Percentiles rank a stretch among this genome's conserved stretches.
phyloP scores from a whole-genome alignment of 2,888 invertebrate species.

The Acanthococcus lagerstroemiae region DNA sequence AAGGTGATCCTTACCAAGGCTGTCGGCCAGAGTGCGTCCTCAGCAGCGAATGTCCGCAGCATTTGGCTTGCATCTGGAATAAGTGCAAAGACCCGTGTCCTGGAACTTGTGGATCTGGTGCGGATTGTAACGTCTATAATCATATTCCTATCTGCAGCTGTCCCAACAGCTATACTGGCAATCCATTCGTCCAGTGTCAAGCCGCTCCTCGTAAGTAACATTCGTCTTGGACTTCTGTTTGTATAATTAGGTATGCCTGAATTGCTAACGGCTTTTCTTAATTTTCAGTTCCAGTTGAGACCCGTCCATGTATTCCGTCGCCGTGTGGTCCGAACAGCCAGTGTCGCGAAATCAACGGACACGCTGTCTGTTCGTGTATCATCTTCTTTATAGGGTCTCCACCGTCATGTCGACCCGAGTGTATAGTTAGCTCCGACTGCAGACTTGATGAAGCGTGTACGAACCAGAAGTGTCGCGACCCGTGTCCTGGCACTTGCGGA shows the following conservation, averaged over 20 bases:
- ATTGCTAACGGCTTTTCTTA: no score
- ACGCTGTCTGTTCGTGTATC: slow-evolving; percentile 47
- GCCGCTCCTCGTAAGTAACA: slow-evolving; percentile 36
- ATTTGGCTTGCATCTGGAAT: slow-evolving; percentile 62
- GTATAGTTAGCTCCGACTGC: slow-evolving; percentile 49
- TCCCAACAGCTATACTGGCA: slow-evolving; percentile 53
- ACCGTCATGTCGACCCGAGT: slow-evolving; percentile 51
- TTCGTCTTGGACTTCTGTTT: not conserved
- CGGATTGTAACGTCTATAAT: slow-evolving; percentile 62
- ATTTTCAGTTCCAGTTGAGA: slow-evolving; percentile 49
- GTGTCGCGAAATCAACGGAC: slow-evolving; percentile 46
- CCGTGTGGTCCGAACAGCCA: slow-evolving; percentile 47
- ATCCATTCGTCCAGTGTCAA: slow-evolving; percentile 59
- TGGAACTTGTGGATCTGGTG: slow-evolving; percentile 61
- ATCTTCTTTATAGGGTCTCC: slow-evolving; percentile 49
- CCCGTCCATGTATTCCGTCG: slow-evolving; percentile 46
- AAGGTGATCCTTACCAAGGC: slow-evolving; percentile 60
- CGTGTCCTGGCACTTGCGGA: slow-evolving; percentile 50
- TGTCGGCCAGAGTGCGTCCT: slow-evolving; percentile 70
- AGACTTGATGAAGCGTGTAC: slow-evolving; percentile 48
- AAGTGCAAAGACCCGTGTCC: slow-evolving; percentile 71
- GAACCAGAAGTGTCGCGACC: slow-evolving; percentile 49
- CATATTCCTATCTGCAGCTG: slow-evolving; percentile 69
- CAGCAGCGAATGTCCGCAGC: slow-evolving; percentile 62
- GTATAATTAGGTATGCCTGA: no score